Evolutionary conservation across 2,113 vertebrate species (phyloP).

Genomic region (Cryptoleucopteryx plumbea): DNA sequence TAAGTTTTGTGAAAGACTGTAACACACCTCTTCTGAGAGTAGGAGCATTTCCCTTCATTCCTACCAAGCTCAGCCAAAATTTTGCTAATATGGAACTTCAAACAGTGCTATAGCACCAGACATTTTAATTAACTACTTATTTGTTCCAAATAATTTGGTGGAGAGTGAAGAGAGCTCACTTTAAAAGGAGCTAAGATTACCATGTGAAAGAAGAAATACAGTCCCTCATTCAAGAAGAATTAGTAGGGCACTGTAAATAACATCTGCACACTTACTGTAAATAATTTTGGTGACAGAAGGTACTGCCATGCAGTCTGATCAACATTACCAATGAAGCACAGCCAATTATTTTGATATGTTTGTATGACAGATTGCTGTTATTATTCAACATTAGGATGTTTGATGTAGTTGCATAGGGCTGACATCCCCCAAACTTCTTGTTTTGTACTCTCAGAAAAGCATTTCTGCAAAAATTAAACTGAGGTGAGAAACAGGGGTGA

Average conservation of each 20-base stretch:
- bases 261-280: slow-evolving; percentile 53
- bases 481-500: not conserved
- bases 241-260: slow-evolving; percentile 53
- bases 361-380: slow-evolving; percentile 58
- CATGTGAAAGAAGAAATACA: not conserved
- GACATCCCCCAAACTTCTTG: not conserved
- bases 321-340: slow-evolving; percentile 52
- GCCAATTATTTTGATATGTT: slow-evolving; percentile 60
- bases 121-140: not conserved
- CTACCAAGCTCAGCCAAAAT: not conserved
- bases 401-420: not conserved
- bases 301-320: slow-evolving; percentile 51
- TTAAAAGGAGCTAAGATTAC: slow-evolving; percentile 1
- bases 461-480: not conserved
- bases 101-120: not conserved
- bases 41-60: not conserved
- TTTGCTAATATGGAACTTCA: not conserved
- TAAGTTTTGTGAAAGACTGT: not conserved
- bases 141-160: not conserved
- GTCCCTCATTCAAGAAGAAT: slow-evolving; percentile 17
- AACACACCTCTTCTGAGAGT: not conserved
- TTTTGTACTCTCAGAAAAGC: not conserved
- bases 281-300: slow-evolving; percentile 62
- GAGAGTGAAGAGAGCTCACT: not conserved
- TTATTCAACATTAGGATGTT: slow-evolving; percentile 52